These are phyloP conservation scores for Procambarus virginalis DNA, from an alignment of 1,140 invertebrate species.

Conservation along the genomic window DNA sequence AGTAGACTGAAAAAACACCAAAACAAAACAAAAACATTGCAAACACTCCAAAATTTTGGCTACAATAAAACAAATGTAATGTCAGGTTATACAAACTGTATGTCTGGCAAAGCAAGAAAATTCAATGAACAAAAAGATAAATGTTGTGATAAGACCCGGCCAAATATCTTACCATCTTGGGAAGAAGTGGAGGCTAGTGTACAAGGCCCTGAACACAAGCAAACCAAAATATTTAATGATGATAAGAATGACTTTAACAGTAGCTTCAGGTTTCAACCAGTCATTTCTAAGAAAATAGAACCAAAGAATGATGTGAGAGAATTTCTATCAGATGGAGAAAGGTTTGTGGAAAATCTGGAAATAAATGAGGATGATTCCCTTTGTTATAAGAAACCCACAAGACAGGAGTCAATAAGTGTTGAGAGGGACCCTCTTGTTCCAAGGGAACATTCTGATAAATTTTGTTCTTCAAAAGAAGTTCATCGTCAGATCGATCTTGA, in stretches of 20 bases:
- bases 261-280: conserved; percentile 41
- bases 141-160: background rate
- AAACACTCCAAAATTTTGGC: conserved; percentile 35
- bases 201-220: background rate
- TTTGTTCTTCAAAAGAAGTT: background rate
- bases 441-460: background rate
- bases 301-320: no score
- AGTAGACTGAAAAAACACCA: conserved; percentile 35
- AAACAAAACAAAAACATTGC: background rate
- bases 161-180: background rate
- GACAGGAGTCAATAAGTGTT: background rate
- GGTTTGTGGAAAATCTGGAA: background rate
- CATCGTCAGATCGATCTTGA: background rate
- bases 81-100: background rate
- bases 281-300: conserved; percentile 9
- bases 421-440: background rate
- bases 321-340: background rate
- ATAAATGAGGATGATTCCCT: background rate
- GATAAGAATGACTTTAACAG: background rate
- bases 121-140: background rate
- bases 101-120: background rate
- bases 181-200: background rate
- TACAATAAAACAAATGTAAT: conserved; percentile 10
- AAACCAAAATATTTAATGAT: background rate
- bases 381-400: background rate